Base-by-base conservation (phyloP, 2,888 invertebrate genomes). In the Limnephilus marmoratus region DNA sequence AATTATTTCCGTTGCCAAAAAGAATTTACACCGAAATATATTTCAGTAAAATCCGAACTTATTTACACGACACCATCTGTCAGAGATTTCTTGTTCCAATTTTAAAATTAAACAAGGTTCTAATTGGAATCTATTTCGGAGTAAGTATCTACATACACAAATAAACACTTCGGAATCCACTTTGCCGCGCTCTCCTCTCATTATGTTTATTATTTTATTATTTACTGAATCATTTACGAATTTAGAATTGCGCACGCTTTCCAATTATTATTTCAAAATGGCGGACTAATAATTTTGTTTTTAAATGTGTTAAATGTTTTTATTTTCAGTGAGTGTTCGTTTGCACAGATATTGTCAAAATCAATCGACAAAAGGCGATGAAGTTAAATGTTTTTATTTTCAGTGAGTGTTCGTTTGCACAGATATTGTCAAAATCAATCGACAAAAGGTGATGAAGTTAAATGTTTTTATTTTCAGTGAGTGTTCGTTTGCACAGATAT, bases 211-310 rank as follows among this genome's bases (percentile, higher is more conserved):
- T 92, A 93, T 96, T 96, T 96, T 96, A 96, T 96, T 96, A 96
- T 96, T 96, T 96, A 96, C 96, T 96, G 96, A 96, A 95, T 96
- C 96, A 96, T 96, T 96, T 96, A 95, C 95, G 96, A 95, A 95
- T 96, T 95, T 96, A 95, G 96, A 96, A 96, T 68, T 88, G 31
- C 80, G 53, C 11, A n/a, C 80, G 53, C 68, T 80, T 80, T 88
- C 88, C 49, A 29, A 49, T 68, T 68, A 68, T 68, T 68, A 37
- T 24, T 85, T 85, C 85, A 41, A 85, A 37, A 37, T 41, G 37
- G 37, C 85, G 41, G 68, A 68, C 37, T 24, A 85, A 37, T 41
- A 85, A 37, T 41, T 45, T n/a, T 85, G 37, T 85, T 85, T 82
- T 82, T 82, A 82, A 31, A 5, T 7, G 24, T n/a, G 68, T 68